Evolutionary conservation across 1,140 invertebrate genomes (phyloP).

Genomic region (Aethina tumida): DNA sequence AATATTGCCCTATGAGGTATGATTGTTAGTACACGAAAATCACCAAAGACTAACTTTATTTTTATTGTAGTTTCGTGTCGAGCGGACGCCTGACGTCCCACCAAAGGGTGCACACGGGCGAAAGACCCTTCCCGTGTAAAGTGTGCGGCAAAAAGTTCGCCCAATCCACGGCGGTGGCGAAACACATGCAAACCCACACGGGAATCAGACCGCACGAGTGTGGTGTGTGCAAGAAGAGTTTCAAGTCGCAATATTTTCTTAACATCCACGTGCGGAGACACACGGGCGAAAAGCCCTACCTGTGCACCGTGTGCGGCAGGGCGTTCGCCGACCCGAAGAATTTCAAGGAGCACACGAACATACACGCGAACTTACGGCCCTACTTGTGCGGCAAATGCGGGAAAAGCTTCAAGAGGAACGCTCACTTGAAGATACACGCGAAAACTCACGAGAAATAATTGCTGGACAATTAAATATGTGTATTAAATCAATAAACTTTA

Average conservation of each 20-base stretch:
- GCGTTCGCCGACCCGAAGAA: constrained; percentile 23
- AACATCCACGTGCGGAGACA: constrained; percentile 41
- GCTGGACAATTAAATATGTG: too few species aligned
- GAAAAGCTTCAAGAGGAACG: constrained; percentile 37
- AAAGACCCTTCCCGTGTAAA: constrained; percentile 40
- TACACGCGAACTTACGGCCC: constrained; percentile 44
- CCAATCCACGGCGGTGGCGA: constrained; percentile 35
- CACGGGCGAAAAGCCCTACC: constrained; percentile 39
- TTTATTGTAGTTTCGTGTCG: constrained; percentile 21
- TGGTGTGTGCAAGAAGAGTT: constrained; percentile 39
- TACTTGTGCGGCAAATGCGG: constrained; percentile 44
- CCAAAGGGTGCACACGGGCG: constrained; percentile 41
- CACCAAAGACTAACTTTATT: constrained; percentile 1
- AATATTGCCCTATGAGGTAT: constrained; percentile 22
- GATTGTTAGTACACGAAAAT: constrained; percentile 11
- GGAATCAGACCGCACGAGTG: constrained; percentile 49
- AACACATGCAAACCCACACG: constrained; percentile 49
- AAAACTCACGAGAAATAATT: constrained; percentile 12
- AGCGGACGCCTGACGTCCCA: constrained; percentile 16
- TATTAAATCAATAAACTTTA: too few species aligned
- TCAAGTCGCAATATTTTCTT: constrained; percentile 21
- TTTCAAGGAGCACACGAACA: constrained; percentile 37
- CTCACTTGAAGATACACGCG: constrained; percentile 26
- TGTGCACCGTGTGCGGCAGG: constrained; percentile 33
- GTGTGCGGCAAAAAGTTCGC: constrained; percentile 44